Conservation (phyloP, 2,888 invertebrate species). For the Drosophila siamana region DNA sequence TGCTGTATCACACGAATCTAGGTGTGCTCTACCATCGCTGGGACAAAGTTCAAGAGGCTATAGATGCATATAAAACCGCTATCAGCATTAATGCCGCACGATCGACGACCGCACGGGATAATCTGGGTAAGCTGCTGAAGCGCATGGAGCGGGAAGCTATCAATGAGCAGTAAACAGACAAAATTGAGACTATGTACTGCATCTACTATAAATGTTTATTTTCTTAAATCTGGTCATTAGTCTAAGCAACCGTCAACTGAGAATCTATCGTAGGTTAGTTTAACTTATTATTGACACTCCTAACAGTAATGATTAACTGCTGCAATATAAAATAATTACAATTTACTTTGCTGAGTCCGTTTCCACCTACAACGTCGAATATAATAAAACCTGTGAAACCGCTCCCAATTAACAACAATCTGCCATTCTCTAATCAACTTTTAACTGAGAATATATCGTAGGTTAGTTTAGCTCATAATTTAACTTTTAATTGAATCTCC, state of each 20-base stretch:
- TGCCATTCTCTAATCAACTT: not conserved
- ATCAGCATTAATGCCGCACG: slow-evolving; percentile 89
- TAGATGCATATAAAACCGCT: slow-evolving; percentile 91
- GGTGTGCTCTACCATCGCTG: slow-evolving; percentile 97
- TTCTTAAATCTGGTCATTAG: slow-evolving; percentile 39
- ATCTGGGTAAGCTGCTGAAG: slow-evolving; percentile 87
- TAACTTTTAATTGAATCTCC: not conserved
- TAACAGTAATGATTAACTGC: not conserved
- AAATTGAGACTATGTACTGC: not conserved
- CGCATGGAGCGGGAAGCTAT: slow-evolving; percentile 59
- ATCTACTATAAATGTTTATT: not conserved
- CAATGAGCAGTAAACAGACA: slow-evolving; percentile 6
- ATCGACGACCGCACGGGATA: slow-evolving; percentile 89
- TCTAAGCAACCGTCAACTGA: not conserved
- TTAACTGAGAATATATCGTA: not conserved
- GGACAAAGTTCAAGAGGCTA: slow-evolving; percentile 91
- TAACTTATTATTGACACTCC: not conserved
- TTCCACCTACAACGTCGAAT: not conserved
- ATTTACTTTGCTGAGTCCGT: not conserved
- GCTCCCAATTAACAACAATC: not conserved
- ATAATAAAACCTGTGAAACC: no score
- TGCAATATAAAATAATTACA: not conserved
- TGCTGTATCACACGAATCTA: slow-evolving; percentile 95
- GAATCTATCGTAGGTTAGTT: slow-evolving; percentile 8
- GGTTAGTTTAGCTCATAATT: not conserved